These are phyloP conservation scores for Etheostoma nigrum DNA, from an alignment of 2,797 vertebrate species.

Conservation along the genomic window DNA sequence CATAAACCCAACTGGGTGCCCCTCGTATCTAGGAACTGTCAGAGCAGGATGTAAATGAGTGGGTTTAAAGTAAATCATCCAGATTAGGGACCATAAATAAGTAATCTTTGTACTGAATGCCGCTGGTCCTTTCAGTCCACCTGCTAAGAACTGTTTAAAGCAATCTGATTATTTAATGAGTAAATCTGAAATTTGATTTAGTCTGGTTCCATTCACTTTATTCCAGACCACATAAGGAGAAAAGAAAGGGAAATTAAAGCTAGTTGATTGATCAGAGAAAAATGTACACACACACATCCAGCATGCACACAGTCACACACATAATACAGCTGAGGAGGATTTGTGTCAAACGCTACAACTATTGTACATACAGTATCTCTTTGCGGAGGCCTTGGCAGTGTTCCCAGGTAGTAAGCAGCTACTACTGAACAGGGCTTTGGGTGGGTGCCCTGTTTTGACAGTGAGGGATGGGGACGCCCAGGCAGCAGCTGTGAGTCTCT, in stretches of 20 bases:
- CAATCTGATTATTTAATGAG: conserved; percentile 27
- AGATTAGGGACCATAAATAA: conserved; percentile 68
- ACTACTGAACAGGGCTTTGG: conserved; percentile 66
- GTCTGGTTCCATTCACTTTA: not conserved
- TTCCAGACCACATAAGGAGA: conserved; percentile 9
- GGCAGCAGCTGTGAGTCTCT: conserved; percentile 81
- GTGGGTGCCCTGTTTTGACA: conserved; percentile 72
- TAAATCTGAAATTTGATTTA: conserved; percentile 21
- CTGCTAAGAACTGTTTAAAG: conserved; percentile 27
- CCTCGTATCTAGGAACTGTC: conserved; percentile 63
- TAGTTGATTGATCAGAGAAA: conserved; percentile 13
- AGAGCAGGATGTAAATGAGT: conserved; percentile 47
- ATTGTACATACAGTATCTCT: conserved; percentile 68
- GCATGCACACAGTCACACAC: conserved; percentile 16
- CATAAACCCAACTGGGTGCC: conserved; percentile 39
- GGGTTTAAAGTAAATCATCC: conserved; percentile 54
- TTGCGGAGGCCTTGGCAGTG: conserved; percentile 61
- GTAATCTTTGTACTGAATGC: conserved; percentile 69
- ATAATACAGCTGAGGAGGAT: conserved; percentile 56
- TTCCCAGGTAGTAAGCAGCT: conserved; percentile 63
- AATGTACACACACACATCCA: not conserved
- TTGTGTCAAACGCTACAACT: conserved; percentile 59
- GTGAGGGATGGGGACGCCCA: conserved; percentile 72
- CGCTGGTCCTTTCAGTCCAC: conserved; percentile 29
- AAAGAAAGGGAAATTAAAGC: conserved; percentile 5